A percentile compares a stretch with the other conserved stretches of the same genome.
These are phyloP conservation scores for Carabus problematicus DNA, from an alignment of 2,888 invertebrate genomes.

Conservation along the genomic window DNA sequence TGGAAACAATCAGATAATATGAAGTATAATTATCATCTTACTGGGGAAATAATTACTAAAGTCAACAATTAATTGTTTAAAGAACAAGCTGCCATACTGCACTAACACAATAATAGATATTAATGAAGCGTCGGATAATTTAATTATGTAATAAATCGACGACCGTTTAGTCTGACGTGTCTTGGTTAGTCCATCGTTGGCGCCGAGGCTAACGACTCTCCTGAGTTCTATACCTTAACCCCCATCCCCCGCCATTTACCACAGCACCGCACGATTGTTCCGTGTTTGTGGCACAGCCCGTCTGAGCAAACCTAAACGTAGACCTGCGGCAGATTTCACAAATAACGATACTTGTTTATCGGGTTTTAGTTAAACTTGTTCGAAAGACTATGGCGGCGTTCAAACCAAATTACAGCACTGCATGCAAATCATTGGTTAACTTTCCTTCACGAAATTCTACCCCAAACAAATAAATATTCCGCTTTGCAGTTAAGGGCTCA, in stretches of 20 bases:
- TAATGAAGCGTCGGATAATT: constrained; percentile 53
- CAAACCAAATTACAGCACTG: too few species aligned
- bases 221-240: background rate
- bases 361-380: constrained; percentile 1
- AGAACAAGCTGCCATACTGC: background rate
- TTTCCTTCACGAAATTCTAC: too few species aligned
- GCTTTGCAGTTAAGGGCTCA: too few species aligned
- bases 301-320: background rate
- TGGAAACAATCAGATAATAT: too few species aligned
- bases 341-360: constrained; percentile 10
- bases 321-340: constrained; percentile 8
- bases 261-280: background rate
- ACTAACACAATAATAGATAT: constrained; percentile 52
- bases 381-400: background rate
- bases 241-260: background rate
- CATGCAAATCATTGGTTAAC: too few species aligned
- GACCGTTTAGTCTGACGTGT: constrained; percentile 41
- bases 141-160: constrained; percentile 53
- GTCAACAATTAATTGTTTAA: constrained; percentile 6
- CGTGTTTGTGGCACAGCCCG: constrained; percentile 5
- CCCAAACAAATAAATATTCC: too few species aligned
- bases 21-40: too few species aligned
- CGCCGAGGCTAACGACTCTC: constrained; percentile 24
- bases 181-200: constrained; percentile 20
- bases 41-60: too few species aligned